These are phyloP conservation scores for Microchirus variegatus DNA, from an alignment of 2,797 vertebrate genomes.

Conservation along the genomic window DNA sequence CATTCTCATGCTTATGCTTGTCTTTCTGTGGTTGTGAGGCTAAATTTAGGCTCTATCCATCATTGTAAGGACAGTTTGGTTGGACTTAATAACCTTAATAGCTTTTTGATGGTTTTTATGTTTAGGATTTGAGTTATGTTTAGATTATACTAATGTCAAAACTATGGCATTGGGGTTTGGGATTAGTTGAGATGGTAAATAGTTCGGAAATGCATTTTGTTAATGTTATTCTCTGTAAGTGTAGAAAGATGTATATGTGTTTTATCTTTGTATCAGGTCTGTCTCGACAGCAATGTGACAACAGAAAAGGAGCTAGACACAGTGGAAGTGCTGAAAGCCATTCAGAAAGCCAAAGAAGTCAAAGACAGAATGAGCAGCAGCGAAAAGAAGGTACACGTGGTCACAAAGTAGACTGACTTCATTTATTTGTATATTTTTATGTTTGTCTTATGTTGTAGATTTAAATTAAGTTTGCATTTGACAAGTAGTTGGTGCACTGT, in stretches of 20 bases:
- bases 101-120: too few species aligned
- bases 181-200: too few species aligned
- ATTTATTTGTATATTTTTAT: not conserved
- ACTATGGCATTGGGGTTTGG: too few species aligned
- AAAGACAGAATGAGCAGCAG: slow-evolving; percentile 88
- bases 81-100: too few species aligned
- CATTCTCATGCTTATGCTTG: too few species aligned
- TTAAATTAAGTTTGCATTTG: too few species aligned
- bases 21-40: not conserved
- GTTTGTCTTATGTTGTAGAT: not conserved
- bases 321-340: slow-evolving; percentile 96
- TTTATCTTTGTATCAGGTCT: slow-evolving; percentile 80
- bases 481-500: too few species aligned
- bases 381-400: slow-evolving; percentile 88
- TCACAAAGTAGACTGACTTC: not conserved
- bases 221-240: too few species aligned
- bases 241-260: not conserved
- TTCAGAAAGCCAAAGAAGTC: slow-evolving; percentile 97
- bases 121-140: too few species aligned
- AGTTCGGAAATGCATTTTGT: too few species aligned
- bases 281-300: slow-evolving; percentile 87
- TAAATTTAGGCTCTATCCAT: not conserved
- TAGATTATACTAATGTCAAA: too few species aligned
- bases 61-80: too few species aligned
- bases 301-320: slow-evolving; percentile 97